Conservation (phyloP, 2,888 invertebrate species). For the Cheilosia impressa region DNA sequence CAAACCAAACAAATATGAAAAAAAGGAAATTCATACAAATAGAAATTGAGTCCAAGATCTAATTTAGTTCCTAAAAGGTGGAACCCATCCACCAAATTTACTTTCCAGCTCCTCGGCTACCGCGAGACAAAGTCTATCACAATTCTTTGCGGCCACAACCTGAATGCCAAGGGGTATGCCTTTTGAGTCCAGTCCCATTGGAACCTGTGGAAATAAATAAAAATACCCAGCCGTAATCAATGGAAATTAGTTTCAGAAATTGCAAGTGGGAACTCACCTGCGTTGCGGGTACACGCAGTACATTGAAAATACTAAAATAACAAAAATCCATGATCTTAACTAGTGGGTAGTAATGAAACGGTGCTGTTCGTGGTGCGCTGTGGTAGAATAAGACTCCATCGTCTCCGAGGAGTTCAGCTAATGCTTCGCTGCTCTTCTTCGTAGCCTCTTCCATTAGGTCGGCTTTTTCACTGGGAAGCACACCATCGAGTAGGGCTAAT, state of each 20-base stretch:
- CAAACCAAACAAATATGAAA: not conserved
- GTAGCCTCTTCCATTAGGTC: conserved; percentile 87
- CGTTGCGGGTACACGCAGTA: conserved; percentile 91
- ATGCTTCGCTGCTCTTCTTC: conserved; percentile 85
- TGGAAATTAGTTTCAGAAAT: conserved; percentile 53
- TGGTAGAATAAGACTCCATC: conserved; percentile 94
- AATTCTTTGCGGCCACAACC: conserved; percentile 91
- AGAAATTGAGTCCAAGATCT: conserved; percentile 39
- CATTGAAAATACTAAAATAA: conserved; percentile 94
- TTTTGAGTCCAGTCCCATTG: conserved; percentile 91
- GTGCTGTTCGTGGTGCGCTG: conserved; percentile 90
- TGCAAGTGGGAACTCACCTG: conserved; percentile 85
- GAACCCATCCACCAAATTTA: conserved; percentile 95
- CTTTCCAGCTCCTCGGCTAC: conserved; percentile 94
- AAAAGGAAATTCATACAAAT: not conserved
- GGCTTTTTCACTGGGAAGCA: conserved; percentile 87
- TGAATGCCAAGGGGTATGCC: conserved; percentile 95
- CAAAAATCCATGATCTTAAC: conserved; percentile 92
- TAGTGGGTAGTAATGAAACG: conserved; percentile 91
- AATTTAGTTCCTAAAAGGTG: conserved; percentile 84
- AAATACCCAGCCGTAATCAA: not conserved
- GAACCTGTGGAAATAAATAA: conserved; percentile 83
- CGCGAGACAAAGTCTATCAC: conserved; percentile 94
- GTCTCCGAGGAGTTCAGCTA: conserved; percentile 88
- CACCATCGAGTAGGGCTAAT: conserved; percentile 87